phyloP scores from a whole-genome alignment of 2,888 invertebrate species.

The Lymantria dispar region DNA sequence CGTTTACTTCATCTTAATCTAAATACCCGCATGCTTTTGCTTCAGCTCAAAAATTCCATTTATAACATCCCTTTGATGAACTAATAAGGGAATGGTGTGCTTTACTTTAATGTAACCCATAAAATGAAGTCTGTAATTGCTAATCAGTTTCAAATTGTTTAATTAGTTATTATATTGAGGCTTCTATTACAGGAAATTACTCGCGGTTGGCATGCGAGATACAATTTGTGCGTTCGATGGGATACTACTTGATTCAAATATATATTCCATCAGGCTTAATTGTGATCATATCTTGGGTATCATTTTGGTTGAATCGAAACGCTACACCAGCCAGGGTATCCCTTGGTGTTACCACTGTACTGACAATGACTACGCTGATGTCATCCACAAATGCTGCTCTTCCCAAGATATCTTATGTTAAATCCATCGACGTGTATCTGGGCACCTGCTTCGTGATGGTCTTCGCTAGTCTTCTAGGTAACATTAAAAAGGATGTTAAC shows the following conservation, averaged over 20 bases:
- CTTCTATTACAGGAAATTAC: slow-evolving; percentile 91
- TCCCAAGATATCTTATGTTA: slow-evolving; percentile 99
- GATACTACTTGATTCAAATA: slow-evolving; percentile 99
- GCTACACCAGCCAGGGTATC: slow-evolving; percentile 97
- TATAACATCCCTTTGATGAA: slow-evolving; percentile 20
- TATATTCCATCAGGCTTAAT: slow-evolving; percentile 98
- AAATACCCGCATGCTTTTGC: slow-evolving; percentile 42
- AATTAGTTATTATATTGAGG: slow-evolving; percentile 4
- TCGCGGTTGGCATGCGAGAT: slow-evolving; percentile 97
- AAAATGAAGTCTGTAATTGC: background rate
- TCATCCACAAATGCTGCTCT: slow-evolving; percentile 97
- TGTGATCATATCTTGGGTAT: slow-evolving; percentile 98
- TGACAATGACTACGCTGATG: slow-evolving; percentile 99
- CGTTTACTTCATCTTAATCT: slow-evolving; percentile 17
- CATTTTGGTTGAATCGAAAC: slow-evolving; percentile 97
- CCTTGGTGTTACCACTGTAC: slow-evolving; percentile 96
- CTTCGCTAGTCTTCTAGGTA: slow-evolving; percentile 97
- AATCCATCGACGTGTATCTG: slow-evolving; percentile 98
- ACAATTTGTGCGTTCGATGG: slow-evolving; percentile 98
- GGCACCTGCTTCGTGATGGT: slow-evolving; percentile 99
- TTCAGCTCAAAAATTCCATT: slow-evolving; percentile 23
- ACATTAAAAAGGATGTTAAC: slow-evolving; percentile 39
- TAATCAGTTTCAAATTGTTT: background rate
- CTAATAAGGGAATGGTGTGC: slow-evolving; percentile 14
- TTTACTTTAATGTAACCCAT: slow-evolving; percentile 13